These are phyloP conservation scores for Anthoscopus minutus DNA, from an alignment of 2,113 vertebrate species.

Conservation along the genomic window DNA sequence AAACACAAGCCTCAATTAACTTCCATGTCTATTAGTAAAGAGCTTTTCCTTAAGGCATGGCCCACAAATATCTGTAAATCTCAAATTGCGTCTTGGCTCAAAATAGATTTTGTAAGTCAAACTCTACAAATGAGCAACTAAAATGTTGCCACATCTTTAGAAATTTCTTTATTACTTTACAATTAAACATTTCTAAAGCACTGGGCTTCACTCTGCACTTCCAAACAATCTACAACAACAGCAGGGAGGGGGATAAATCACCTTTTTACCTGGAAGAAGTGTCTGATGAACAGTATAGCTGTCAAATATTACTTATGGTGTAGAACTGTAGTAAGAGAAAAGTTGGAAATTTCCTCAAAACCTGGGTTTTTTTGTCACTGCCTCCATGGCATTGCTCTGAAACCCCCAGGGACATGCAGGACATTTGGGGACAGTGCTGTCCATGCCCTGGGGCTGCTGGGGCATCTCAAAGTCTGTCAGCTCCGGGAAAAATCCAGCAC, in stretches of 20 bases:
- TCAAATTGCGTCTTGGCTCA: neutral
- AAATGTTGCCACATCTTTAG: neutral
- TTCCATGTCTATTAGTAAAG: neutral
- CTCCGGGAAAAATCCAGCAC: neutral
- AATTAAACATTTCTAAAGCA: neutral
- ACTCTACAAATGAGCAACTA: neutral
- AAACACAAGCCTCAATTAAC: neutral
- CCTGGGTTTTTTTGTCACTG: neutral
- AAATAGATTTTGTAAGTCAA: neutral
- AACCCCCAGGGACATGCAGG: neutral
- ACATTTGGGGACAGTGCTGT: neutral
- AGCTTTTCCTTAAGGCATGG: neutral
- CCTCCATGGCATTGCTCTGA: neutral
- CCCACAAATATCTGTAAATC: neutral
- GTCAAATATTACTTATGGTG: neutral
- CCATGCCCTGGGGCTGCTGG: neutral
- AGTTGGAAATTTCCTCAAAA: neutral
- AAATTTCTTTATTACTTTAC: neutral
- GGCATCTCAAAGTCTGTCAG: neutral
- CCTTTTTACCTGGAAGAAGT: neutral
- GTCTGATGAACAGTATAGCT: neutral
- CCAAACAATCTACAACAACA: neutral
- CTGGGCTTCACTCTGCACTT: neutral
- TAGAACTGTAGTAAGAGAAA: neutral
- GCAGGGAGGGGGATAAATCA: neutral